Conservation (phyloP, 2,888 invertebrate genomes). For the Chymomyza fuscimana region DNA sequence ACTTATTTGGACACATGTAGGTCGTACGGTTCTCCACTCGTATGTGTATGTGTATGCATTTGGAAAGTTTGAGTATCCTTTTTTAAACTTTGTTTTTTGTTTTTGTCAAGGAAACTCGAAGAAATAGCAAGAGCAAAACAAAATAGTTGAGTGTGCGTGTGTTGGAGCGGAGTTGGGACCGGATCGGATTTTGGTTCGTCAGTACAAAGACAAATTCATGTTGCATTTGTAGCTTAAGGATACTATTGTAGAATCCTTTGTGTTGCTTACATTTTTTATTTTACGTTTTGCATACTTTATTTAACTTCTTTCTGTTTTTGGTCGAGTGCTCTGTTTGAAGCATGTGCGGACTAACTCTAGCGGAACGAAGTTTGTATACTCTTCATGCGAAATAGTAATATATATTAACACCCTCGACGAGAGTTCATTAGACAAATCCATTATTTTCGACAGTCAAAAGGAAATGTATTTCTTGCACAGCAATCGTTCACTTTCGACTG, state of each 20-base stretch:
- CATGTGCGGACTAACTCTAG: not conserved
- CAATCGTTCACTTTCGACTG: too few species aligned
- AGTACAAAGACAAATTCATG: conserved; percentile 69
- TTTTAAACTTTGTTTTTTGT: conserved; percentile 31
- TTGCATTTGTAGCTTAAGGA: conserved; percentile 74
- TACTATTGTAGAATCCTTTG: conserved; percentile 71
- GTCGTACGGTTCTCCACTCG: conserved; percentile 44
- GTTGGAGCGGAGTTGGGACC: conserved; percentile 21
- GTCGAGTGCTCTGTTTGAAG: conserved; percentile 44
- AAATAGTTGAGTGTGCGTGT: conserved; percentile 35
- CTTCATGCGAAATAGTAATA: too few species aligned
- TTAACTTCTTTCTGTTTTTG: conserved; percentile 12
- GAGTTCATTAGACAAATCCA: too few species aligned
- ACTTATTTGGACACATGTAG: too few species aligned
- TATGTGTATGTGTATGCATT: conserved; percentile 71
- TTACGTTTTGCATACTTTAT: conserved; percentile 66
- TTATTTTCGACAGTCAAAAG: too few species aligned
- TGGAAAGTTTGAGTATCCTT: conserved; percentile 71
- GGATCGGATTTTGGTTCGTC: not conserved
- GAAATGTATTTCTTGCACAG: too few species aligned
- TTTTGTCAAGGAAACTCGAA: conserved; percentile 53
- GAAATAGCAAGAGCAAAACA: conserved; percentile 50
- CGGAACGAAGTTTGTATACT: not conserved
- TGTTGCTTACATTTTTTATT: conserved; percentile 54
- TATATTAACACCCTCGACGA: too few species aligned